Evolutionary conservation across 2,113 vertebrate genomes (phyloP).

Genomic region (Callithrix jacchus): DNA sequence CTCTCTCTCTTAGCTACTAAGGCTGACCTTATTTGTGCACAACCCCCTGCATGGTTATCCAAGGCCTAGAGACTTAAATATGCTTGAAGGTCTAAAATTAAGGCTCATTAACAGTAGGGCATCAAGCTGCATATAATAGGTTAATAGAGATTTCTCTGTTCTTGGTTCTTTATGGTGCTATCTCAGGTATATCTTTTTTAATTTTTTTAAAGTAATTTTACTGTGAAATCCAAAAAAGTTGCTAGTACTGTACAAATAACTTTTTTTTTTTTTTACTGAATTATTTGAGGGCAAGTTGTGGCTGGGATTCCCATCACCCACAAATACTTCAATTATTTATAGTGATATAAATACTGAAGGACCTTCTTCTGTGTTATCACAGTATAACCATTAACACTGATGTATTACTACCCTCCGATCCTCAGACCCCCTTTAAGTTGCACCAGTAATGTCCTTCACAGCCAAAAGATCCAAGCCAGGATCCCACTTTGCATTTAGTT

Average conservation of each 20-base stretch:
- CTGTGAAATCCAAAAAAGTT: not conserved
- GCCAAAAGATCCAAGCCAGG: not conserved
- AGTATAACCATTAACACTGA: not conserved
- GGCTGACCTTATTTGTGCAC: not conserved
- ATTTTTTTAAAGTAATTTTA: not conserved
- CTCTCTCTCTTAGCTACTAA: not conserved
- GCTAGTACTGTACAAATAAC: not conserved
- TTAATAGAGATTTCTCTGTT: not conserved
- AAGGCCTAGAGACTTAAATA: not conserved
- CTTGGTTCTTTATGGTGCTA: no score
- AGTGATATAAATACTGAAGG: not conserved
- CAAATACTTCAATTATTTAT: not conserved
- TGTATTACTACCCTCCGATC: accelerated
- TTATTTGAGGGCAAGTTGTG: not conserved
- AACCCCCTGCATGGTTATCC: no score
- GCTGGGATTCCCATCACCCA: not conserved
- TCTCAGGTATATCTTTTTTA: not conserved
- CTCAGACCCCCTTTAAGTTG: not conserved
- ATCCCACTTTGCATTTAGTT: no score
- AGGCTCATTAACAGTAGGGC: not conserved
- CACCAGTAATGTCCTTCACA: not conserved
- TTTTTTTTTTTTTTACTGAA: not conserved
- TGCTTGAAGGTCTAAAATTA: not conserved
- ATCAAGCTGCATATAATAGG: no score
- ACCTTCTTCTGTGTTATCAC: not conserved